Base-by-base conservation (phyloP, 2,888 invertebrate genomes). In the Archips crataeganus region DNA sequence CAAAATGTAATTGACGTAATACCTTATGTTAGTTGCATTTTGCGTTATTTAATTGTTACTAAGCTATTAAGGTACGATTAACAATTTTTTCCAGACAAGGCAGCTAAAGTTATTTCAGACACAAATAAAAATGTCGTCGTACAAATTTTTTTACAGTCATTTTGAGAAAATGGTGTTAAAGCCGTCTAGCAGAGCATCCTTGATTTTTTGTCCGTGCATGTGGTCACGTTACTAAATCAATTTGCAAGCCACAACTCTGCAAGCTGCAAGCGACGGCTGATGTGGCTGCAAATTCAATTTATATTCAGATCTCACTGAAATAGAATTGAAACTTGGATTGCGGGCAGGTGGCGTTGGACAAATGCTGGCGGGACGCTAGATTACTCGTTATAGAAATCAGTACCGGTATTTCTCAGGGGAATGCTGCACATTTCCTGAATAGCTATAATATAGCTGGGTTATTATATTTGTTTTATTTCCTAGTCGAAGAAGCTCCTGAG, bases 291-390 rank as follows among this genome's bases (percentile, higher is more conserved):
- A 87, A 90, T 88, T 88, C 87, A 90, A 90, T 90, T 90, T 90
- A 89, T 86, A 89, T 90, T 90, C 87, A 87, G 88, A 87, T 88
- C 84, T 84, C 82, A 82, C 82, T 83, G 84, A 84, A 87, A 88
- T 86, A 87, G 87, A 85, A 87, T 86, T 85, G 87, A 88, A 89
- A 90, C 88, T 90, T 88, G 87, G 88, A 88, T 88, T 88, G 88
- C 83, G 84, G 81, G 78, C 82, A 85, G 86, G 85, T 85, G 83
- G 82, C 79, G 80, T 70, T 65, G 69, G 73, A 73, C 69, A 75
- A 77, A 73, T 75, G 71, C 75, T 70, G 66, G 70, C 59, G 64
- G 66, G 49, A 36, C 62, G 47, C 57, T 57, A 57, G 74, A 74
- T 74, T 74, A 69, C 73, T 63, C 63, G 39, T 73, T 69, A 74